Evolutionary conservation across 1,140 invertebrate genomes (phyloP), one percentile per base, ranked within the genome.

Genomic region (Orchesella cincta): DNA sequence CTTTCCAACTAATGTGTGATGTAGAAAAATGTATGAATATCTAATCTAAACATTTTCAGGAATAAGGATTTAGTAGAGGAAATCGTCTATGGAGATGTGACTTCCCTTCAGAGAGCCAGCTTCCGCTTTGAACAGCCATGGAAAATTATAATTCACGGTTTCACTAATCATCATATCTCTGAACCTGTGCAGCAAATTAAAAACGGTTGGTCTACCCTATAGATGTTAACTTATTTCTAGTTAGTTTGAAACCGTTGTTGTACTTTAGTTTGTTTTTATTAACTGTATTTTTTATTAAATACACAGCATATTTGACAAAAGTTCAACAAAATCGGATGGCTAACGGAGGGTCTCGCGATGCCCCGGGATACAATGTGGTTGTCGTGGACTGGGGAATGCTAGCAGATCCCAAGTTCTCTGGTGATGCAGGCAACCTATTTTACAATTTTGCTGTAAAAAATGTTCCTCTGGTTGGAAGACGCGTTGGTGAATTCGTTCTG

Each of bases 81-180:
- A 46, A 73, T 73, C 71, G 36, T 73, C 3, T 73, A 73, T 23
- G 39, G 39, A 8, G 39, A 73, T 46, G 12, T 28, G 1, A 35
- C 12, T 34, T 67, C 76, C 0, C 20, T 78, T 20, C 18, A 46
- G 20, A 34, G 29, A 34, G 39, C 76, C 18, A 39, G 57, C 12
- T 78, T 64, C 28, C 54, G 72, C 5, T n/a, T 34, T 28, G 2
- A 36, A 3, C 28, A 31, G 29, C 72, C 76, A 18, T 26, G 31
- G 5, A 71, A 51, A 51, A 73, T 78, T 20, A 64, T 78, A 14
- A 74, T 78, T 1, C 76, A 78, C 57, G 76, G 76, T 1, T 78
- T 74, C 39, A 46, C 73, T 2, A 78, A 70, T 33, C 62, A 74
- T 31, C 72, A 74, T 28, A 67, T 73, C 1, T 51, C 72, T 0